Base-by-base conservation (phyloP, 2,888 invertebrate genomes). In the Urechis unicinctus region DNA sequence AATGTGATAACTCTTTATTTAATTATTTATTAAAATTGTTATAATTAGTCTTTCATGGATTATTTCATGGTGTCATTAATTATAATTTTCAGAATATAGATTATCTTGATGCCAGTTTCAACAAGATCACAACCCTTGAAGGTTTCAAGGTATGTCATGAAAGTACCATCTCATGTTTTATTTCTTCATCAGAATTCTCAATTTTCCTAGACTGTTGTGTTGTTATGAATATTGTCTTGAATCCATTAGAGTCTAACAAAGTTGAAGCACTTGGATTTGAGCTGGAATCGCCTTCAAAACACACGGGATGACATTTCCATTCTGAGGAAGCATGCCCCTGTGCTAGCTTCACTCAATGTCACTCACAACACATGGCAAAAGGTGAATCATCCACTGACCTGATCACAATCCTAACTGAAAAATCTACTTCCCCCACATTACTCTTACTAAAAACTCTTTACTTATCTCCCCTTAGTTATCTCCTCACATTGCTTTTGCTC, bases 101-200 rank as follows among this genome's bases (percentile, higher is more conserved):
- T 58, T 69, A 71, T 52, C 55, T 78, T 25, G 77, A 78, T 72
- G 73, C 71, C 36, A 75, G 75, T 60, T 78, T 73, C 61, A 78
- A 78, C 64, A 72, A 73, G 54, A 68, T 78, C 26, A 48, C 59
- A n/a, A 68, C 74, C n/a, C 61, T 77, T 30, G 74, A 76, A 50
- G 75, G 75, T 46, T 60, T 77, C 53, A 75, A 74, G 70, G 74
- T 76, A 61, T 54, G 42, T 53, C 9, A 17, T 6, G 21, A 45
- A 45, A 45, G n/a, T n/a, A n/a, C n/a, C n/a, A n/a, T n/a, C n/a
- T n/a, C n/a, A n/a, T n/a, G n/a, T 6, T 13, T 13, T 45, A 45
- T 45, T 45, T 45, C 45, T 45, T 45, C n/a, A n/a, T n/a, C n/a
- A n/a, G n/a, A n/a, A n/a, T n/a, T n/a, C n/a, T n/a, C n/a, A n/a